Evolutionary conservation across 2,888 invertebrate species (phyloP), one percentile per base, ranked within the genome.

Genomic region (Cryptosula pallasiana): DNA sequence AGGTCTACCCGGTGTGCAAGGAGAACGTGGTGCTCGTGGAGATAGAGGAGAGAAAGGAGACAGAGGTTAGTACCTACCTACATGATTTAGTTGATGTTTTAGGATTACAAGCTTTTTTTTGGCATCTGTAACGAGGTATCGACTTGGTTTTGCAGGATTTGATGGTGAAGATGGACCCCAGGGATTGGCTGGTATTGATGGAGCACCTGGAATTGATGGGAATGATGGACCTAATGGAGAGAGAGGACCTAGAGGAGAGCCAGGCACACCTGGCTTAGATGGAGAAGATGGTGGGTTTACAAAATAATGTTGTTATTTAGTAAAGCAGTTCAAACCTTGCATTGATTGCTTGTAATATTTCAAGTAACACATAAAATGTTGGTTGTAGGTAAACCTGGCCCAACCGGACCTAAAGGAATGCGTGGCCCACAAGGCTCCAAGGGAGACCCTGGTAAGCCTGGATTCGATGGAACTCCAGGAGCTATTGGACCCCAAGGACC

Each of bases 21-120:
- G 63, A 32, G 63, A 63, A n/a, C 63, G 63, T 32, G 63, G 63
- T 32, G 63, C 63, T 13, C 27, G 63, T 13, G 63, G 63, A 32
- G 63, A 63, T n/a, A 20, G 63, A 25, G 63, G 63, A 63, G 63
- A 25, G 9, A 63, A 63, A 32, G 63, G 63, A 63, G 63, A 63
- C 63, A 63, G 32, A 63, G 63, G 63, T 63, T 13, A 45, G 45
- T 13, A 45, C n/a, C n/a, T n/a, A n/a, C n/a, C n/a, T n/a, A 45
- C 45, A 20, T 45, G 45, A 45, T 45, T 45, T 45, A 13, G 20
- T 13, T 45, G 9, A 5, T 45, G 5, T 45, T 45, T 20, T 13
- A 20, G 20, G 45, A 20, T 20, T 5, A 45, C 5, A 45, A 13
- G 5, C 9, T 45, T 45, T 45, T 45, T 45, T 45, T 45, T 20